These are phyloP conservation scores for Melanotaenia parkinsoni DNA, from an alignment of 2,797 vertebrate species.

Conservation along the genomic window DNA sequence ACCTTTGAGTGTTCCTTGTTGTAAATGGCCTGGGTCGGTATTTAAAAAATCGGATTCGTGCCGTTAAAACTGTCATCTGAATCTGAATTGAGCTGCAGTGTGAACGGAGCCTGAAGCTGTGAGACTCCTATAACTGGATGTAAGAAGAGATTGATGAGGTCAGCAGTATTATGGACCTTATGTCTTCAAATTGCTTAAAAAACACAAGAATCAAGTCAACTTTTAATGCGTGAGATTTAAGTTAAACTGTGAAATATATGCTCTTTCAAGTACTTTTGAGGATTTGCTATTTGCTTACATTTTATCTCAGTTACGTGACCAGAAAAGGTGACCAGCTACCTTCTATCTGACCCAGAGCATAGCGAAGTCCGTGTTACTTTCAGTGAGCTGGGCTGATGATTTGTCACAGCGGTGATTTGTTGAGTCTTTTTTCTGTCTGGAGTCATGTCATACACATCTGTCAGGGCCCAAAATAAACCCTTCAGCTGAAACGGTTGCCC, in stretches of 20 bases:
- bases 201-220: neutral
- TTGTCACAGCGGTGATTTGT: conserved; percentile 20
- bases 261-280: neutral
- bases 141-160: neutral
- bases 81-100: no score
- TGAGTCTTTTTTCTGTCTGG: conserved; percentile 10
- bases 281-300: neutral
- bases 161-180: neutral
- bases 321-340: neutral
- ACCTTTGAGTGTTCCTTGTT: no score
- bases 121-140: no score
- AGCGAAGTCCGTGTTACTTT: neutral
- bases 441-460: conserved; percentile 37
- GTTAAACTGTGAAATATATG: neutral
- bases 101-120: no score
- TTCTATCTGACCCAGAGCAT: neutral
- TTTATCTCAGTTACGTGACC: neutral
- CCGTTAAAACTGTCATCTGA: no score
- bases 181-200: neutral
- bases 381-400: neutral
- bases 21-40: no score
- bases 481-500: conserved; percentile 21
- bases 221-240: no score
- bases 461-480: conserved; percentile 58
- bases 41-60: no score